phyloP scores from a whole-genome alignment of 2,888 invertebrate species.

The Philopedon plagiatum region DNA sequence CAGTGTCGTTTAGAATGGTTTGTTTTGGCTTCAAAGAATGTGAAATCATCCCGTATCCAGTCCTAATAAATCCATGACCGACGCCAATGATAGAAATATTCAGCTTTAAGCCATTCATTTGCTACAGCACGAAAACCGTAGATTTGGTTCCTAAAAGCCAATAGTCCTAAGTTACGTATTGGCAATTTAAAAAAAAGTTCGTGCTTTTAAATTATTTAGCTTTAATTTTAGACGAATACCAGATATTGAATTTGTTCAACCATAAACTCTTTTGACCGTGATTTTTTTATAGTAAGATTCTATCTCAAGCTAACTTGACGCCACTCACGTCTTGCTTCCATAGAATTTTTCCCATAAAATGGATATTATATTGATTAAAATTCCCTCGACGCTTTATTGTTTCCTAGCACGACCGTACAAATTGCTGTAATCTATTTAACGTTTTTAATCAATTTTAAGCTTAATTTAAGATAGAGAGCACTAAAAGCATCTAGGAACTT shows the following conservation, averaged over 20 bases:
- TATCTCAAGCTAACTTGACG: neutral
- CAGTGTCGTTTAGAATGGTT: too few species aligned
- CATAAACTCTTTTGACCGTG: neutral
- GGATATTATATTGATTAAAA: slow-evolving; percentile 24
- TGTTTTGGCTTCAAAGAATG: too few species aligned
- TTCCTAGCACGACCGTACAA: slow-evolving; percentile 27
- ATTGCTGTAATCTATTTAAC: slow-evolving; percentile 9
- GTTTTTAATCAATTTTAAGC: neutral
- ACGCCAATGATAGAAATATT: too few species aligned
- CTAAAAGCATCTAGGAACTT: neutral
- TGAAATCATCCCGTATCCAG: too few species aligned
- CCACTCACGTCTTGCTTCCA: slow-evolving; percentile 12
- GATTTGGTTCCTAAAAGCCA: too few species aligned
- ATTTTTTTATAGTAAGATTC: neutral
- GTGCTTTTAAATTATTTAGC: too few species aligned
- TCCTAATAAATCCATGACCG: too few species aligned
- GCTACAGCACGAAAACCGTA: too few species aligned
- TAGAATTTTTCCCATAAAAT: slow-evolving; percentile 31
- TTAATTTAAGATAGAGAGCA: neutral
- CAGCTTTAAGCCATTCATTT: too few species aligned
- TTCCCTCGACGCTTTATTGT: slow-evolving; percentile 21
- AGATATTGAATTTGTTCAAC: neutral
- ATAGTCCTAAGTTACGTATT: too few species aligned
- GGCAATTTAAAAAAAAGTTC: too few species aligned
- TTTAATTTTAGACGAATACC: too few species aligned